phyloP scores from a whole-genome alignment of 2,797 vertebrate species.

The Hydrolagus colliei region DNA sequence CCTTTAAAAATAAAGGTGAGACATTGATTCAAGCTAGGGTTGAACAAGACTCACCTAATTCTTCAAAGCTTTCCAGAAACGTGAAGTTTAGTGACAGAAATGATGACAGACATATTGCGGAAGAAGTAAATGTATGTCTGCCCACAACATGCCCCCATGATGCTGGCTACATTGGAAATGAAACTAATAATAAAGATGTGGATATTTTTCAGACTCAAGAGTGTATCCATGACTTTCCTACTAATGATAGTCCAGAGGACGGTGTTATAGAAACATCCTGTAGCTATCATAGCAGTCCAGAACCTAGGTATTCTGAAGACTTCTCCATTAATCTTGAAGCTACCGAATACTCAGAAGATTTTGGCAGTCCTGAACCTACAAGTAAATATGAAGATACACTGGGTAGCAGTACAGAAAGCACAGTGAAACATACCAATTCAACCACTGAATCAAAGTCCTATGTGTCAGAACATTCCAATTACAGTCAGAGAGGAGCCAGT shows the following conservation, averaged over 20 bases:
- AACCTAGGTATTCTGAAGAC: conserved; percentile 52
- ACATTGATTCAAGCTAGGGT: conserved; percentile 47
- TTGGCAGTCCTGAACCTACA: conserved; percentile 58
- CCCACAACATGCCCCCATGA: conserved; percentile 43
- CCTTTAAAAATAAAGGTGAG: conserved; percentile 50
- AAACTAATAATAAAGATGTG: conserved; percentile 35
- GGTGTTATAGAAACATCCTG: conserved; percentile 38
- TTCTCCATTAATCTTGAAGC: conserved; percentile 49
- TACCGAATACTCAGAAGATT: conserved; percentile 66
- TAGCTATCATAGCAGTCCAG: conserved; percentile 42
- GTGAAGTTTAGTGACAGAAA: background rate
- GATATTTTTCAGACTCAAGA: conserved; percentile 32
- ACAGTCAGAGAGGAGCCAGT: conserved; percentile 41
- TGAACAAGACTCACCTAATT: conserved; percentile 32
- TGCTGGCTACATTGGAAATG: conserved; percentile 38
- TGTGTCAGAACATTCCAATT: conserved; percentile 46
- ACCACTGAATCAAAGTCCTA: conserved; percentile 37
- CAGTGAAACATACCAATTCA: conserved; percentile 37
- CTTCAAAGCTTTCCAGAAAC: background rate
- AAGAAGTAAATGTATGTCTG: conserved; percentile 38
- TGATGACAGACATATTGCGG: conserved; percentile 14
- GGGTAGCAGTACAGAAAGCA: conserved; percentile 50
- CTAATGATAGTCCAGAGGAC: conserved; percentile 29
- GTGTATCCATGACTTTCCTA: conserved; percentile 37
- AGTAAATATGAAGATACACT: conserved; percentile 48